Conservation (phyloP, 2,113 vertebrate genomes). For the Varanus komodoensis region DNA sequence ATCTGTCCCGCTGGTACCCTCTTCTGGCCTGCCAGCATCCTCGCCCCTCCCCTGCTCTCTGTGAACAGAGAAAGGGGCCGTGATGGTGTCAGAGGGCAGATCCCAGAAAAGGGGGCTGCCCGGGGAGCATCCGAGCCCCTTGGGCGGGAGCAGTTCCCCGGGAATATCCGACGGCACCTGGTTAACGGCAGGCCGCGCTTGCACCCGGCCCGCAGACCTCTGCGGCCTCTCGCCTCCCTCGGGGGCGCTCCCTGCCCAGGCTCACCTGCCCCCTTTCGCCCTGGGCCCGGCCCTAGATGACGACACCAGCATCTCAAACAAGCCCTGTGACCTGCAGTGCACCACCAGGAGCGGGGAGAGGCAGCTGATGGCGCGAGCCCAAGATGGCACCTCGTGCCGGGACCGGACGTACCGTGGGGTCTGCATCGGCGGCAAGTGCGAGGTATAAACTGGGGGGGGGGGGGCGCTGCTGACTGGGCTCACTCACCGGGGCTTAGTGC, state of each 20-base stretch:
- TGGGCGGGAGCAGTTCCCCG: too few species aligned
- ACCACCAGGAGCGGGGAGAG: constrained; percentile 86
- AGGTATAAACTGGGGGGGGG: constrained; percentile 76
- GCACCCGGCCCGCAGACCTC: too few species aligned
- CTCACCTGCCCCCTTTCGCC: constrained; percentile 17
- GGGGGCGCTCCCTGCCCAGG: rapidly evolving
- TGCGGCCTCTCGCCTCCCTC: not conserved
- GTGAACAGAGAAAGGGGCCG: too few species aligned
- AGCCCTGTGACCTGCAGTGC: constrained; percentile 92
- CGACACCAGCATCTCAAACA: constrained; percentile 93
- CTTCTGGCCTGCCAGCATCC: too few species aligned
- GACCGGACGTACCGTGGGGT: constrained; percentile 86
- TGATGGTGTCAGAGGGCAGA: too few species aligned
- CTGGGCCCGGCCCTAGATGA: constrained; percentile 79
- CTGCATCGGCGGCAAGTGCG: constrained; percentile 89
- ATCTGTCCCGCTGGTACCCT: too few species aligned
- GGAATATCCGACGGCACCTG: too few species aligned
- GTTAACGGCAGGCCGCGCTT: too few species aligned
- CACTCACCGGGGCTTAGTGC: not conserved
- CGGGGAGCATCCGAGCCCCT: too few species aligned
- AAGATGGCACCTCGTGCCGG: constrained; percentile 89
- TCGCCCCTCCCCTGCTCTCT: too few species aligned
- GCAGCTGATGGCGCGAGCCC: constrained; percentile 87
- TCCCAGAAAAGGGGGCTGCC: too few species aligned
- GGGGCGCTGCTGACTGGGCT: rapidly evolving